Base-by-base conservation (phyloP, 2,113 vertebrate species). In the Brachyhypopomus occidentalis region DNA sequence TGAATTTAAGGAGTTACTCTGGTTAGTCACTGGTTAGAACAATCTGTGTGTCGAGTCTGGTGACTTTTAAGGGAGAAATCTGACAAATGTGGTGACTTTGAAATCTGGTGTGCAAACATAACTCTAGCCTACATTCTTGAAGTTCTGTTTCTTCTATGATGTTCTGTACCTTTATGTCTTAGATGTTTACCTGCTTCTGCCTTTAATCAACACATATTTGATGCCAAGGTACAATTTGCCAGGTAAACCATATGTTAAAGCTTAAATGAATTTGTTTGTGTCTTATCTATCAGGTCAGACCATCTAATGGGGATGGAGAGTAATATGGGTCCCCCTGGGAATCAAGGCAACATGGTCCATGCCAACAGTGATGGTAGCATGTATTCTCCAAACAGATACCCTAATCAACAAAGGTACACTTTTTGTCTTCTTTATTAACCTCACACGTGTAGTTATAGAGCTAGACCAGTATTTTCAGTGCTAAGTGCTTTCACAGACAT, bases 251-350 rank as follows among this genome's bases (percentile, higher is more conserved):
- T 66, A 87, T 87, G 88, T 12, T 55, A 22, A 36, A 76, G 12
- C 36, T 7, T n/a, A 4, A 34, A 55, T 66, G 3, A 52, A 48
- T 62, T 5, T n/a, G n/a, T 52, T 64, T 73, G 17, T 41, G 1
- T 0, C 22, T 74, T 77, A 27, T 75, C 83, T 83, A 86, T 86
- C 87, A 95, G 94, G 89, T 90, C 81, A 0, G 94, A 95, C 84
- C 94, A 95, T 87, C 89, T 92, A 78, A 93, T 96, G 90, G 94
- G 93, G 86, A 90, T 92, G 92, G 94, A 95, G 78, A 91, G 89
- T 30, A 91, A 83, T 83, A 89, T 94, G 93, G 90, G 90, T 52
- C 91, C 92, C 16, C 89, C 86, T 78, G 92, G 91, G 5, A 88
- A 88, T 91, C 94, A 94, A 88, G 92, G 90, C 87, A 95, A 87